Evolutionary conservation across 2,888 invertebrate species (phyloP).

Genomic region (Eristalinus sepulchralis): DNA sequence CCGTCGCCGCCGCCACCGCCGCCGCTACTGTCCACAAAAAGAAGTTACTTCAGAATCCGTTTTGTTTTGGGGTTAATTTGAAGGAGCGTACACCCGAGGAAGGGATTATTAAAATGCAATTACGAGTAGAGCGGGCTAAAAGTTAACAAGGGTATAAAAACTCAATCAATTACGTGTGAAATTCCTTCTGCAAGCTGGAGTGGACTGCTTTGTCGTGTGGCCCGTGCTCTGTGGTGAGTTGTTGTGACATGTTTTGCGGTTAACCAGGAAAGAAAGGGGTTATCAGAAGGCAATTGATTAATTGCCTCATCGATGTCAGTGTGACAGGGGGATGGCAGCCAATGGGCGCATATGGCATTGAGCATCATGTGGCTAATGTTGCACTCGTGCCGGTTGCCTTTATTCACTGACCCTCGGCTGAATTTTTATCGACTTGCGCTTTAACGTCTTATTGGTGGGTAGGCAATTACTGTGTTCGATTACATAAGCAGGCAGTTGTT

Average conservation of each 20-base stretch:
- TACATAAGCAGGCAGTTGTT: not conserved
- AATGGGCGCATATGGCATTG: slow-evolving; percentile 52
- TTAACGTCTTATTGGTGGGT: not conserved
- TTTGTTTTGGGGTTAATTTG: slow-evolving; percentile 43
- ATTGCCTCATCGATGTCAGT: slow-evolving; percentile 57
- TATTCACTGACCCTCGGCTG: slow-evolving; percentile 12
- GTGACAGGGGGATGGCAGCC: slow-evolving; percentile 37
- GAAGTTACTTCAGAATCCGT: not conserved
- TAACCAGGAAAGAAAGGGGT: slow-evolving; percentile 58
- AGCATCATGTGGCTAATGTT: slow-evolving; percentile 54
- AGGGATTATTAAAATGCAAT: slow-evolving; percentile 71
- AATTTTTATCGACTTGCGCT: slow-evolving; percentile 18
- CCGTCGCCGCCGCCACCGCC: not conserved
- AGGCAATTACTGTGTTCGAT: not conserved
- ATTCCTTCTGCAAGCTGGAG: slow-evolving; percentile 36
- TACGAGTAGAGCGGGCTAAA: slow-evolving; percentile 44
- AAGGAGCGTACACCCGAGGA: slow-evolving; percentile 33
- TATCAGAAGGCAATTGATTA: slow-evolving; percentile 68
- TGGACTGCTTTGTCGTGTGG: slow-evolving; percentile 39
- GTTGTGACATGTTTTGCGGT: slow-evolving; percentile 68
- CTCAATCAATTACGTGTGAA: slow-evolving; percentile 71
- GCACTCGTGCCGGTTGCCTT: slow-evolving; percentile 20
- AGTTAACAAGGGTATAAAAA: slow-evolving; percentile 71
- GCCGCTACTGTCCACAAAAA: not conserved
- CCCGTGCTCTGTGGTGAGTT: slow-evolving; percentile 22